These are phyloP conservation scores for Trachelus iudaicus DNA, from an alignment of 2,888 invertebrate genomes.

Conservation along the genomic window DNA sequence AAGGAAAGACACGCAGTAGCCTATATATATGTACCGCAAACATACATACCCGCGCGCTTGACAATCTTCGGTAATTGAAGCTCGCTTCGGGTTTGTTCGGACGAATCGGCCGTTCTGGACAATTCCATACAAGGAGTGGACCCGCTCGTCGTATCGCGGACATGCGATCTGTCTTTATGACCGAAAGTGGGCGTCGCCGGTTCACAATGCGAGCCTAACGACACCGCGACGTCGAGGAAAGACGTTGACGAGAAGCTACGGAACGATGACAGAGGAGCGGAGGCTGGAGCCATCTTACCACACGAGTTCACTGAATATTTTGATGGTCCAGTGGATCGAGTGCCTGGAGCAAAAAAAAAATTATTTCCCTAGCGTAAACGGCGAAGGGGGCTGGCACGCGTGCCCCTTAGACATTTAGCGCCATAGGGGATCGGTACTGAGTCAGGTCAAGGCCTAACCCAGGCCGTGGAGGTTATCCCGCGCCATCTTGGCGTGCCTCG, in stretches of 20 bases:
- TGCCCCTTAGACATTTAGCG: neutral
- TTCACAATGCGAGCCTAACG: conserved; percentile 1
- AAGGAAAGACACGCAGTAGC: neutral
- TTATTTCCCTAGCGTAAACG: neutral
- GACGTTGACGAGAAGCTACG: neutral
- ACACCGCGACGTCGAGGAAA: neutral
- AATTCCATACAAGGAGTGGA: conserved; percentile 43
- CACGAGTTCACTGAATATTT: neutral
- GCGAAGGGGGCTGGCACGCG: neutral
- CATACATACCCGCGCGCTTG: neutral
- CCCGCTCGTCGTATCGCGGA: conserved; percentile 38
- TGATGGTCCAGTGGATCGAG: neutral
- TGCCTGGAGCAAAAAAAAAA: too few species aligned
- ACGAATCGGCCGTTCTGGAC: conserved; percentile 39
- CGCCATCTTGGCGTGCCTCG: conserved; percentile 26
- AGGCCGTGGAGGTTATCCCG: conserved; percentile 14
- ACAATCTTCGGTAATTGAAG: conserved; percentile 32
- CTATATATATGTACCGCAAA: neutral
- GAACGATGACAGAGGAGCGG: neutral
- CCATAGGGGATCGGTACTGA: neutral
- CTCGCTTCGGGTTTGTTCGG: conserved; percentile 25
- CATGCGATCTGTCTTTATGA: conserved; percentile 57
- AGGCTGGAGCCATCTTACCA: neutral
- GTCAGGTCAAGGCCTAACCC: neutral
- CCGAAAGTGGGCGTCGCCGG: conserved; percentile 54